Base-by-base conservation (phyloP, 1,140 invertebrate species). In the Diachasma alloeum region DNA sequence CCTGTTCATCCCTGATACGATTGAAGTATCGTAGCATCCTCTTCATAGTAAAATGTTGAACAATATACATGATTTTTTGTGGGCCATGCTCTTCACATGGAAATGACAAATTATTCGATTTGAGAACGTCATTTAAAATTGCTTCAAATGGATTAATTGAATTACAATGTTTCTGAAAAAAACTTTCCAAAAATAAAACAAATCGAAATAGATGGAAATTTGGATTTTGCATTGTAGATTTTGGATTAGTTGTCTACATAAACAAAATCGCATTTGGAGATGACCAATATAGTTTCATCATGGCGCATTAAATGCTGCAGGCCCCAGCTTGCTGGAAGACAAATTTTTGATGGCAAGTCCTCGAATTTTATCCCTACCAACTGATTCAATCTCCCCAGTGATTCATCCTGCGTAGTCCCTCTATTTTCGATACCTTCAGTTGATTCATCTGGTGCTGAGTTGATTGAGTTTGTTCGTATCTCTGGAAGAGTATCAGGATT, bases 31-130 rank as follows among this genome's bases (percentile, higher is more conserved):
- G 39, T 68, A 24, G 31, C 74, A 75, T 75, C 4, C 74, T 37
- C 39, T 44, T 68, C 39, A 59, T 26, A 3, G 67, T 42, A 46
- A 68, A 75, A 69, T 66, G 36, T 24, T 37, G 22, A 15, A 75
- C 24, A 10, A 17, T 66, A 8, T 66, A 69, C 26, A 63, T 37
- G 4, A 75, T 17, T 36, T 39, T 44, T 4, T 68, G 24, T 3
- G 36, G 10, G 26, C n/a, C 72, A 63, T 74, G 72, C 36, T 63
- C 72, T 13, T 19, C 0, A 22, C 74, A 75, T 1, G 74, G 74
- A 44, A 75, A 69, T 17, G 74, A 67, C 1, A 75, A 68, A 1
- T n/a, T 19, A n/a, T n/a, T n/a, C n/a, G n/a, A n/a, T n/a, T n/a
- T n/a, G n/a, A n/a, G n/a, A n/a, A n/a, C n/a, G n/a, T n/a, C n/a